Base-by-base conservation (phyloP, 2,797 vertebrate genomes). In the Channallabes apus region DNA sequence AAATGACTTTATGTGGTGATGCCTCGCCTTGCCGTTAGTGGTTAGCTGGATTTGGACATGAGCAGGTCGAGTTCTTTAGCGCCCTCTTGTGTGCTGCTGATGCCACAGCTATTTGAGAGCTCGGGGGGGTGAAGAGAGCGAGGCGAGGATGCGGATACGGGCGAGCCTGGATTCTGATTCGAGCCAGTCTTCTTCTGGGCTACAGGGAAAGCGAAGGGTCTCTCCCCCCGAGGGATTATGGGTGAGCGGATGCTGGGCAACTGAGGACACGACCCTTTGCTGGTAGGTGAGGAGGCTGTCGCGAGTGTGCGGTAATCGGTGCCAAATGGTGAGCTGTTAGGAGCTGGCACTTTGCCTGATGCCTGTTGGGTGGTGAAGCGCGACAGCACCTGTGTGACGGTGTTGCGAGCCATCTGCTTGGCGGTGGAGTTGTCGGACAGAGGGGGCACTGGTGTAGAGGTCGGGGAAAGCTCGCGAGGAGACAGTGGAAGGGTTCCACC, bases 331-430 rank as follows among this genome's bases (percentile, higher is more conserved):
- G 98, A 99, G 92, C 95, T 99, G 93, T 97, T 98, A 6, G 97
- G 93, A 12, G 96, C 93, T 0, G 96, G 92, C 0, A 96, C 89
- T 91, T 98, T 99, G 76, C 95, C 92, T 32, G 88, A 24, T 11
- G 38, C 27, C 90, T 98, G 97, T 85, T 98, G 98, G 94, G 95
- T 96, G 86, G 98, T 99, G 86, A 99, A 99, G 62, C 98, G 94
- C 67, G 98, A 99, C 86, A 99, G 95, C 91, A 99, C 98, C 95
- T 99, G 98, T 35, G 98, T 99, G 91, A 99, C 98, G 0, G 98
- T 99, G 93, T 98, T 98, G 78, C 98, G 97, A 12, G 98, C 98
- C 87, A 98, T 92, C 94, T 99, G 98, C 94, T 99, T 99, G 83
- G 97, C 98, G 4, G 93, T 83, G 85, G 88, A 93, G 94, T 97